Base-by-base conservation (phyloP, 2,797 vertebrate genomes). In the Lophotriccus pileatus region DNA sequence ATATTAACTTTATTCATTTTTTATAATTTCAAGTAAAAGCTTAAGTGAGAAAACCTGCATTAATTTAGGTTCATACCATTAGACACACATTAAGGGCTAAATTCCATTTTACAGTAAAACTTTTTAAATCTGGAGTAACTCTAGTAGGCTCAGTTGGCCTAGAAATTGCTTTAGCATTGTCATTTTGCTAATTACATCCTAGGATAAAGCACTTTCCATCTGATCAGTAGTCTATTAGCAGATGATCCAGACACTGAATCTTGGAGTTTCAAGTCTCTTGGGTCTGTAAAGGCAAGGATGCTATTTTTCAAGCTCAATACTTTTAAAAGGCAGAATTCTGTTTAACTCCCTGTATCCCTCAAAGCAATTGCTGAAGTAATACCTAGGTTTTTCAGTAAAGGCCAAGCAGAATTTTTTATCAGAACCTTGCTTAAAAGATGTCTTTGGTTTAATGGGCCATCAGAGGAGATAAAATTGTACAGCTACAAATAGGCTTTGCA, bases 131-230 rank as follows among this genome's bases (percentile, higher is more conserved):
- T 88, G 12, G 7, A 86, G 47, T 86, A 73, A 81, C 73, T 89
- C 43, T 62, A 75, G 56, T 66, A 75, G 89, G 39, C n/a, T 91
- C 64, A 77, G 68, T 62, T 84, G 39, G 30, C 77, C 64, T 83
- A 81, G 28, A 94, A 91, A 84, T 86, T 93, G 50, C 66, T 77
- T 89, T 94, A 89, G 50, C 17, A 63, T 81, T 90, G 62, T 80
- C 75, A n/a, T 89, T 88, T 89, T 88, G 30, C 62, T 93, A 94
- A 94, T 94, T 93, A 52, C 24, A 56, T 89, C 23, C 36, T 78
- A 66, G 43, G 58, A 95, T 88, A 91, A 91, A 92, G 81, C 55
- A 62, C 62, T 91, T 90, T 86, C 53, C 5, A 41, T 86, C 43
- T 0, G 1, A 90, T 89, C 81, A 59, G 87, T 41, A 87, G 47